Evolutionary conservation across 2,113 vertebrate genomes (phyloP).

Genomic region (Chloropsis hardwickii): DNA sequence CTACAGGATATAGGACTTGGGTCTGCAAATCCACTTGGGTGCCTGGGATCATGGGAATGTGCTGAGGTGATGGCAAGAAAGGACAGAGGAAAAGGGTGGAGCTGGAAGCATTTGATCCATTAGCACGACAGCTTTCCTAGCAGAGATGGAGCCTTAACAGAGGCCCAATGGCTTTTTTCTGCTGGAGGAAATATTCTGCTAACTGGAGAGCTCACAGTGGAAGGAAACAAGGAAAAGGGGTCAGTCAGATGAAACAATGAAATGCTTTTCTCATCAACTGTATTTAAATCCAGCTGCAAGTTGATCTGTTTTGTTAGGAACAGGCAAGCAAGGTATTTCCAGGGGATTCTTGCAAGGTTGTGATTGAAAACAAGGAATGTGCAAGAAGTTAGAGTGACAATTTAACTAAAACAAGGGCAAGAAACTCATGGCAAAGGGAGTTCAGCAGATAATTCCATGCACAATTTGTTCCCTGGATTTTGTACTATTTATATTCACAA

Average conservation of each 20-base stretch:
- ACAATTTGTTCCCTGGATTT: background rate
- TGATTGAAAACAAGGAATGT: background rate
- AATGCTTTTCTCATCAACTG: constrained; percentile 27
- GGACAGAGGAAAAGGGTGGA: background rate
- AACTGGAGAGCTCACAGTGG: background rate
- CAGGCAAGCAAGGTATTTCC: background rate
- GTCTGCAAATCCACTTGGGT: constrained; percentile 14
- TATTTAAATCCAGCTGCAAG: background rate
- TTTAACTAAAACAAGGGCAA: background rate
- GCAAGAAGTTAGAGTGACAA: background rate
- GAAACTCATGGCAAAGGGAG: background rate
- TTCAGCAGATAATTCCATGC: background rate
- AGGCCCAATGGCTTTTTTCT: background rate
- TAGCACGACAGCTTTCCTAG: background rate
- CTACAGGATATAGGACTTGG: background rate
- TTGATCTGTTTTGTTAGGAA: background rate
- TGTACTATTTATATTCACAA: background rate
- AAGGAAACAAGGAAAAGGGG: constrained; percentile 13
- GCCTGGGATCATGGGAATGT: background rate
- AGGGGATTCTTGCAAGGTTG: background rate
- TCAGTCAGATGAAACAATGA: background rate
- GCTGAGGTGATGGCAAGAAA: background rate
- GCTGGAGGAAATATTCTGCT: background rate
- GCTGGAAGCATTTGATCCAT: background rate
- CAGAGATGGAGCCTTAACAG: background rate